Base-by-base conservation (phyloP, 2,888 invertebrate species). In the Reticulitermes lucifugus region DNA sequence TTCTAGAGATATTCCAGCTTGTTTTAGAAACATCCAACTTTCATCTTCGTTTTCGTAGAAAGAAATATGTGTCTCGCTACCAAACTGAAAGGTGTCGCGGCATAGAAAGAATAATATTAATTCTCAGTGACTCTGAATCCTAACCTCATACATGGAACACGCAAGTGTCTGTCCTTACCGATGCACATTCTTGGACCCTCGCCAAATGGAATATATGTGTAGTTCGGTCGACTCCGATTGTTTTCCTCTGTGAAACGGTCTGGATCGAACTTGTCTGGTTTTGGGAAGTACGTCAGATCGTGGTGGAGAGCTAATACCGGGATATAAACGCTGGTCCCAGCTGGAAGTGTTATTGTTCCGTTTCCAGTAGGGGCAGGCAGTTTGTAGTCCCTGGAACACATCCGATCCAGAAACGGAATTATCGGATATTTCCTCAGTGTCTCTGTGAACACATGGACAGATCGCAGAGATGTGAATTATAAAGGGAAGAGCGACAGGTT, bases 381-480 rank as follows among this genome's bases (percentile, higher is more conserved):
- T 75, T 90, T 89, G 70, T 85, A 85, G 2, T 65, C 83, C 5
- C 41, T 77, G 22, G 1, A 3, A 51, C 90, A 90, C 4, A 88
- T 55, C 29, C 91, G 88, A 80, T 90, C 91, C 0, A 88, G 65
- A 2, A 88, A 79, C 0, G 87, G 21, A 0, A 79, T 18, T 1
- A 79, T 12, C 22, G 83, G 83, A 35, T 71, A 83, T 6, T 43
- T 35, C 43, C 83, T 43, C 25, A 83, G 51, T 10, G 55, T 29
- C 73, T 83, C 83, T 80, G 80, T 18, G 21, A 55, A 46, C 46
- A 46, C 6, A 46, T 0, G 41, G 22, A 46, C 0, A 21, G 35
- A 43, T 22, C 1, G 25, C 14, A 55, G 6, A 18, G 55, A 12
- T 1, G 0, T 14, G 18, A 25, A 18, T 55, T 35, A 21, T 55